Conservation (phyloP, 1,140 invertebrate genomes). For the Conus ventricosus region DNA sequence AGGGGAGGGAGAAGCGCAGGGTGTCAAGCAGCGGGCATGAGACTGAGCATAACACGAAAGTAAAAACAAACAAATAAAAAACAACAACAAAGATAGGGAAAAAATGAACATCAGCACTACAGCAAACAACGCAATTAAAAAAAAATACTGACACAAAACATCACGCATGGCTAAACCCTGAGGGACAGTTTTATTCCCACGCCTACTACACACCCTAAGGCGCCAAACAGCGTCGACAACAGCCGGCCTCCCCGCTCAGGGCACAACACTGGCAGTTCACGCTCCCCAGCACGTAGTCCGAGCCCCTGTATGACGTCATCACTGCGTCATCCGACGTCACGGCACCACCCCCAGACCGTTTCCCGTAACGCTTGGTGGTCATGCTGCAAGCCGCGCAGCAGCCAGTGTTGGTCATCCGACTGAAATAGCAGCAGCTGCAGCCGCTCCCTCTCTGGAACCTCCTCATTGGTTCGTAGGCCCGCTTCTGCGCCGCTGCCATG, state of each 20-base stretch:
- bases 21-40: too few species aligned
- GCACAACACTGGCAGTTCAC: not conserved
- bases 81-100: too few species aligned
- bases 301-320: not conserved
- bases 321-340: not conserved
- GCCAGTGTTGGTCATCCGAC: not conserved
- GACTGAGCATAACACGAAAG: too few species aligned
- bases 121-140: too few species aligned
- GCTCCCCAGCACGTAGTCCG: not conserved
- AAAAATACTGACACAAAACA: too few species aligned
- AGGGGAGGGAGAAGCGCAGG: too few species aligned
- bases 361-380: slow-evolving; percentile 3
- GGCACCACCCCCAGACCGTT: not conserved
- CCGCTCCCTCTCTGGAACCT: slow-evolving; percentile 16
- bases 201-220: too few species aligned
- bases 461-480: not conserved
- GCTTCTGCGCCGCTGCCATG: not conserved
- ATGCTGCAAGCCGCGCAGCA: slow-evolving; percentile 23
- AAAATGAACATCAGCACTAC: too few species aligned
- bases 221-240: not conserved
- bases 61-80: too few species aligned
- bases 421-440: slow-evolving; percentile 22
- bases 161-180: too few species aligned
- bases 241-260: not conserved
- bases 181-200: too few species aligned